Evolutionary conservation across 2,888 invertebrate species (phyloP).

Genomic region (Heliconius sara): DNA sequence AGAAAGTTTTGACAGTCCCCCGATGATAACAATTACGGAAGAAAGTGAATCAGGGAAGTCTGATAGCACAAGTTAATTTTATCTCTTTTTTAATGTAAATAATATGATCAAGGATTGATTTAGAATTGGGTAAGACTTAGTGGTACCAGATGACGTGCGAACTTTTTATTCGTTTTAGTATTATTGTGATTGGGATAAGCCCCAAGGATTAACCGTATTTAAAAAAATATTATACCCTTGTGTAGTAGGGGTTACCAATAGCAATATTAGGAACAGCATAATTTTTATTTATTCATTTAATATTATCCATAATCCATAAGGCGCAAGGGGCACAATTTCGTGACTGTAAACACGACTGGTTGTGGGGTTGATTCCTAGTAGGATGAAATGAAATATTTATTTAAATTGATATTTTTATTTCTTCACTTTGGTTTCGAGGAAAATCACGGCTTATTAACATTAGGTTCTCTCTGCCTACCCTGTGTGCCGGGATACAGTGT

Average conservation of each 20-base stretch:
- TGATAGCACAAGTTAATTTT: constrained; percentile 75
- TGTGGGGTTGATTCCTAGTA: no score
- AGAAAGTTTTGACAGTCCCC: constrained; percentile 65
- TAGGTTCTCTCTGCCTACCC: no score
- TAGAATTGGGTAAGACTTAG: constrained; percentile 46
- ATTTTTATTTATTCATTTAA: no score
- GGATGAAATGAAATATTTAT: no score
- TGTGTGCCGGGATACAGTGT: no score
- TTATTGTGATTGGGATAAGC: not conserved
- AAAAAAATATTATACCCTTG: not conserved
- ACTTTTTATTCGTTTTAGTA: not conserved
- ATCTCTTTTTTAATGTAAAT: constrained; percentile 58
- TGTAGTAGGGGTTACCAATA: not conserved
- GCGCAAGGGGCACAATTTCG: no score
- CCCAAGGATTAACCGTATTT: not conserved
- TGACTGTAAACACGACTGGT: no score
- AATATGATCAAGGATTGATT: constrained; percentile 50
- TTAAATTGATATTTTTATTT: no score
- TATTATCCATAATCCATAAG: no score
- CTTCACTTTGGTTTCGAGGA: no score
- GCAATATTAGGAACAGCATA: not conserved
- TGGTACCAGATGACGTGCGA: constrained; percentile 38
- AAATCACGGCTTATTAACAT: no score
- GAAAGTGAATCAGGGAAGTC: constrained; percentile 75
- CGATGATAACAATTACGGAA: constrained; percentile 80